Conservation (phyloP, 2,797 vertebrate species). For the Varecia variegata region DNA sequence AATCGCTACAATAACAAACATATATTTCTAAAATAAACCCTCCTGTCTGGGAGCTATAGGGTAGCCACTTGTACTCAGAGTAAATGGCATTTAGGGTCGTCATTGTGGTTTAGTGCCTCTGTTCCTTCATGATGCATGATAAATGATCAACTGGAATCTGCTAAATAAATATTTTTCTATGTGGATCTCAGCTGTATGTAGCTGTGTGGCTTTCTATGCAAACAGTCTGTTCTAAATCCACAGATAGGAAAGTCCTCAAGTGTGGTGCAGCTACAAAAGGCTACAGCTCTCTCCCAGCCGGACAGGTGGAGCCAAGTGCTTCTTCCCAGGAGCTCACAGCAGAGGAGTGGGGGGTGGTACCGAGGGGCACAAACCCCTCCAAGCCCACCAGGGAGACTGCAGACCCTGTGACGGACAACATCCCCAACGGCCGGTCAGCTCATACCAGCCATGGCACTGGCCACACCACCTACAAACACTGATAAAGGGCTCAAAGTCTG, state of each 20-base stretch:
- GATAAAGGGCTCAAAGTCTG: background rate
- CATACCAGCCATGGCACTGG: background rate
- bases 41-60: background rate
- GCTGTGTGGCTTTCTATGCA: slow-evolving; percentile 39
- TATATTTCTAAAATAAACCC: slow-evolving; percentile 39
- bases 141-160: background rate
- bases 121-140: slow-evolving; percentile 14
- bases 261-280: background rate
- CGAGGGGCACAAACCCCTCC: background rate
- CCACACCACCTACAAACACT: background rate
- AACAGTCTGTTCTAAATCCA: background rate
- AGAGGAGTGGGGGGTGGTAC: background rate
- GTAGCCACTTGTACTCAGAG: background rate
- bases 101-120: background rate
- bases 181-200: slow-evolving; percentile 24
- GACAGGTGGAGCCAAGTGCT: background rate
- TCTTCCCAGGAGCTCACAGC: background rate
- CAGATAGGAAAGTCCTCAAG: background rate
- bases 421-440: background rate
- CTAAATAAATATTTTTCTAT: slow-evolving; percentile 63
- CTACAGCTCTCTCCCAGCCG: background rate
- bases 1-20: background rate
- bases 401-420: background rate
- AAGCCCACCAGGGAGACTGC: background rate
- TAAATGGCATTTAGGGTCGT: background rate